A percentile compares a stretch with the other conserved stretches of the same genome.
phyloP scores from a whole-genome alignment of 2,797 vertebrate genomes.

The Gymnothorax javanicus region DNA sequence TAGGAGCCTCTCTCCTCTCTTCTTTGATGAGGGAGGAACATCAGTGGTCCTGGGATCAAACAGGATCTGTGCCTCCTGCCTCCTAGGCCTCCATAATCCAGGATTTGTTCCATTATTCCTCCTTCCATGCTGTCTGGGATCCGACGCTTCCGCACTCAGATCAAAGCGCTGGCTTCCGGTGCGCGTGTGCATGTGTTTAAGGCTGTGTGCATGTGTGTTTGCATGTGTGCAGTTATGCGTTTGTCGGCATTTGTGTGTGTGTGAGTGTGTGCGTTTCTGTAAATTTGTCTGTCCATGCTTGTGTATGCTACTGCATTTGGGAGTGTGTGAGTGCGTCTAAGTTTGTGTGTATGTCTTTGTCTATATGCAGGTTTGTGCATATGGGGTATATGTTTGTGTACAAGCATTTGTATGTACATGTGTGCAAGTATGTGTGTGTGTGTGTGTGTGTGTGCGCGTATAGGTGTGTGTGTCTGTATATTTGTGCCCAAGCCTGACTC shows the following conservation, averaged over 20 bases:
- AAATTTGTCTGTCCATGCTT: not conserved
- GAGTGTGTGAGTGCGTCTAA: not conserved
- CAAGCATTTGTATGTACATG: not conserved
- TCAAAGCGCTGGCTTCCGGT: slow-evolving; percentile 24
- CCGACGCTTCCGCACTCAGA: slow-evolving; percentile 15
- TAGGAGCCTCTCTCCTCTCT: not conserved
- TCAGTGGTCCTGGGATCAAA: slow-evolving; percentile 25
- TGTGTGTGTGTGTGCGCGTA: not conserved
- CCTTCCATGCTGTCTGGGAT: slow-evolving; percentile 24
- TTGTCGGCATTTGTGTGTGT: not conserved
- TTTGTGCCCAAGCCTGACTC: not conserved
- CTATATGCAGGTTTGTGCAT: not conserved
- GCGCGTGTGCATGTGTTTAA: not conserved
- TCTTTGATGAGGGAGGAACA: slow-evolving; percentile 30
- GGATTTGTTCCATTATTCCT: slow-evolving; percentile 31
- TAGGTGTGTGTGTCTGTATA: not conserved
- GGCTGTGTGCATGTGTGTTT: slow-evolving; percentile 8
- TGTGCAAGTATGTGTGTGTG: not conserved
- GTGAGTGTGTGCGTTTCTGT: not conserved
- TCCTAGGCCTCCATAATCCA: slow-evolving; percentile 31
- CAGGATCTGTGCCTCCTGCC: slow-evolving; percentile 18
- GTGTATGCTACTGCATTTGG: too few species aligned
- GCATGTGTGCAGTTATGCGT: not conserved
- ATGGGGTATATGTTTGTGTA: not conserved
- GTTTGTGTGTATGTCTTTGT: not conserved